Base-by-base conservation (phyloP, 2,113 vertebrate species). In the Gallinago paraguaiae region DNA sequence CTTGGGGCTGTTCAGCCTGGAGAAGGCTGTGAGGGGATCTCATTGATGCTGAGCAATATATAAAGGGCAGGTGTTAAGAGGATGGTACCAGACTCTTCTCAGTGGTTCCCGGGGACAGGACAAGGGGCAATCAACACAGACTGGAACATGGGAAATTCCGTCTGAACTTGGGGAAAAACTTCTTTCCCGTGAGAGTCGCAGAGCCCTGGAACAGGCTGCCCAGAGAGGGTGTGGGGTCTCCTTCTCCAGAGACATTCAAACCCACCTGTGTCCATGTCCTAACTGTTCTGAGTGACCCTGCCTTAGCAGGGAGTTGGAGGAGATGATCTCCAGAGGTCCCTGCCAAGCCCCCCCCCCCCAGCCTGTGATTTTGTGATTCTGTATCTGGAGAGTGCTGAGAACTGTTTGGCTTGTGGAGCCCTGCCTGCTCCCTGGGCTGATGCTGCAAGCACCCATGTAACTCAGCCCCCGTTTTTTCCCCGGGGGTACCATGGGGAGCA, bases 401-500 rank as follows among this genome's bases (percentile, higher is more conserved):
- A 28, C 51, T 19, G 20, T 19, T 28, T 9, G 41, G 53, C 64
- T n/a, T 2, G 0, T 46, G 31, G 46, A 43, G 37, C 43, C 23
- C 30, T 64, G 53, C 17, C 45, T 25, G 37, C 17, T 53, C 30
- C 37, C 19, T 11, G 0, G 7, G n/a, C 35, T 10, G 17, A 6
- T 43, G 30, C 30, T 7, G 11, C 6, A 6, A 35, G 60, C 16
- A 15, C 1, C 1, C 35, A 59, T 14, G 39, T 45, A 23, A 43
- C 41, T 43, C 30, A 53, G 43, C 35, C 25, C 0, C 0, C 12
- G 41, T 23, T 27, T 27, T 10, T 56, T 33, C 45, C 17, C 0
- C 0, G 7, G 7, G 31, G 46, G 24, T 10, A 27, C 4, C 0
- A 1, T 0, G 5, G 27, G 46, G 37, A 69, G 61, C 50, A 51